Evolutionary conservation across 1,140 invertebrate genomes (phyloP), one percentile per base, ranked within the genome.

Genomic region (Penaeus chinensis): DNA sequence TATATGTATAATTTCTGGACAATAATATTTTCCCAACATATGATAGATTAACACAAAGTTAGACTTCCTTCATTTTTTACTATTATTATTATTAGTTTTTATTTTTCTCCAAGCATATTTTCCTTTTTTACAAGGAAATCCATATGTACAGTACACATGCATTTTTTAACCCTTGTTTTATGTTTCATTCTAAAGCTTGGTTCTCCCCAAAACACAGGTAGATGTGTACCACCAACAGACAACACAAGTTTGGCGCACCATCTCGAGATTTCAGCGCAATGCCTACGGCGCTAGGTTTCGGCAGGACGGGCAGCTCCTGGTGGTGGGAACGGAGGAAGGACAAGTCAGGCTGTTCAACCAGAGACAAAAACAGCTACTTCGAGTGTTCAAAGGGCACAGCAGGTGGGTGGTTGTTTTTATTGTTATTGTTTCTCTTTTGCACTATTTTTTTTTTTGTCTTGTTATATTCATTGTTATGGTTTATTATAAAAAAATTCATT

Each of bases 341-440:
- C 93, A 94, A 83, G 94, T 99, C 0, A 95, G 96, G 92, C 92
- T 99, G 0, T 99, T 98, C 93, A 97, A 99, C 93, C 95, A 97
- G 0, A 93, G 94, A 62, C 95, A 95, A 3, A 96, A 95, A 91
- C 95, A 94, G 91, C 93, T 96, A 65, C 92, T 99, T 3, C 92
- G 97, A 89, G 92, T 93, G 24, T 95, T 95, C 91, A 95, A 94
- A 92, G 95, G 95, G n/a, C 95, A 96, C 91, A 92, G 91, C 86
- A 93, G 93, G 94, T 94, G 91, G 90, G 91, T 91, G 47, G 82
- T 79, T 78, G 22, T 13, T 7, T 3, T 85, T 71, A 27, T 62
- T n/a, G 61, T 60, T 19, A 32, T 19, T 54, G 2, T 42, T 27
- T 27, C 13, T 5, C 66, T 20, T 54, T 54, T 54, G 16, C 37